phyloP scores from a whole-genome alignment of 2,888 invertebrate species.

The Chrysodeixis includens region DNA sequence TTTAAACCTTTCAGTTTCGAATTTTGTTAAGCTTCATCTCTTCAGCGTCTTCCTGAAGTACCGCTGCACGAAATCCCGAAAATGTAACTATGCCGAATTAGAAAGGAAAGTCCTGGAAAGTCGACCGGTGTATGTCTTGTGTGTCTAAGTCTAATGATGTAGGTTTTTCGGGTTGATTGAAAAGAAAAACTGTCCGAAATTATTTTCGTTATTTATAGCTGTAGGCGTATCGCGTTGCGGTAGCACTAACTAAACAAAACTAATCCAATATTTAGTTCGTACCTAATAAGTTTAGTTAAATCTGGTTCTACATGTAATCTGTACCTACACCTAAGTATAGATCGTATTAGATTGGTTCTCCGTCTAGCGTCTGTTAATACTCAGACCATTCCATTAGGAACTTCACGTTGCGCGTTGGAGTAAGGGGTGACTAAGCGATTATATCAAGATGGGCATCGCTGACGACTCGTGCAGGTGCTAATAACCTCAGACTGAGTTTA shows the following conservation, averaged over 20 bases:
- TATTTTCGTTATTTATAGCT: too few relatives aligned
- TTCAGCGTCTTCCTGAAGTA: too few relatives aligned
- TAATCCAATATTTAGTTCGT: not conserved
- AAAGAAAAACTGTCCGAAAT: not conserved
- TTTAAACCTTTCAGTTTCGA: too few relatives aligned
- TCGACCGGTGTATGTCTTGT: too few relatives aligned
- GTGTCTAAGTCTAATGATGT: too few relatives aligned
- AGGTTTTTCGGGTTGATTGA: too few relatives aligned
- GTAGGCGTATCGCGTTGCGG: too few relatives aligned
- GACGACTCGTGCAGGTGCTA: conserved; percentile 28
- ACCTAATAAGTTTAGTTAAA: not conserved
- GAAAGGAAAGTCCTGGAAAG: too few relatives aligned
- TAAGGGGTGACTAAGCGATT: conserved; percentile 18
- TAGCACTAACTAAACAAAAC: too few relatives aligned
- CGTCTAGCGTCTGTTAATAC: conserved; percentile 4
- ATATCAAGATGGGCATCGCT: conserved; percentile 30
- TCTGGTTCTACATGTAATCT: not conserved
- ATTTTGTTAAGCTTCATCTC: too few relatives aligned
- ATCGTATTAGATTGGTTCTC: not conserved
- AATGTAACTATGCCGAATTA: too few relatives aligned
- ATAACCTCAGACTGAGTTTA: conserved; percentile 12
- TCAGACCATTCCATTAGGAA: conserved; percentile 4
- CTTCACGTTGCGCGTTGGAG: not conserved
- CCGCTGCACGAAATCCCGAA: too few relatives aligned
- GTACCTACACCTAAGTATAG: not conserved